Percentiles rank a stretch among this genome's conserved stretches.
These are phyloP conservation scores for Brachyopa scutellaris DNA, from an alignment of 2,888 invertebrate species.

Conservation along the genomic window DNA sequence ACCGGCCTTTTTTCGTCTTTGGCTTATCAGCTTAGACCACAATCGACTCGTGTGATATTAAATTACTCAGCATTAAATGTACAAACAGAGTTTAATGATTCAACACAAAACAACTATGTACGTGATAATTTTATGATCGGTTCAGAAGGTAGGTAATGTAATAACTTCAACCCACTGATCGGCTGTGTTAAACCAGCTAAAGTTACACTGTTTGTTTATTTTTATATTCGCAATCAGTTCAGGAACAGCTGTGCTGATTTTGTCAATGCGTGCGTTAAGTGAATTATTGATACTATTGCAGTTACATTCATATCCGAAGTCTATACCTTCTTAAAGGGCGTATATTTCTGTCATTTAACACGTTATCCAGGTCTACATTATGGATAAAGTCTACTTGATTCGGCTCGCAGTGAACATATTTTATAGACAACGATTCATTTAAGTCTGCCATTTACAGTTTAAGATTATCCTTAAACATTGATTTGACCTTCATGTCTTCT, in stretches of 20 bases:
- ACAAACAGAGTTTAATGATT: background rate
- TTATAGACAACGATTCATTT: no score
- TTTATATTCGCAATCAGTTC: background rate
- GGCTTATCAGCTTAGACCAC: constrained; percentile 1
- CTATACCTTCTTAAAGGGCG: no score
- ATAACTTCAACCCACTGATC: background rate
- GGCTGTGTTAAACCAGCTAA: background rate
- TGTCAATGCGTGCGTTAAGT: no score
- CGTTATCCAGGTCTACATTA: no score
- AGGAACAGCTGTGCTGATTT: background rate
- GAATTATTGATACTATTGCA: no score
- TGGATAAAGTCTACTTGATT: no score
- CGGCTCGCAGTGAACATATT: no score
- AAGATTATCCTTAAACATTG: no score
- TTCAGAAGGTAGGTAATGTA: background rate
- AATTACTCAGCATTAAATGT: constrained; percentile 21
- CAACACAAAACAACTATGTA: background rate
- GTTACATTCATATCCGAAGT: no score
- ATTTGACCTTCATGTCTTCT: no score
- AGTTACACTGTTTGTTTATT: background rate
- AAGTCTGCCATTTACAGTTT: no score
- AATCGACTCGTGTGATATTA: background rate
- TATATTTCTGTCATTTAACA: no score
- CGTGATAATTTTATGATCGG: constrained; percentile 13
- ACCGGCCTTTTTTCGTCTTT: background rate